Base-by-base conservation (phyloP, 2,113 vertebrate species). In the Notothenia coriiceps region DNA sequence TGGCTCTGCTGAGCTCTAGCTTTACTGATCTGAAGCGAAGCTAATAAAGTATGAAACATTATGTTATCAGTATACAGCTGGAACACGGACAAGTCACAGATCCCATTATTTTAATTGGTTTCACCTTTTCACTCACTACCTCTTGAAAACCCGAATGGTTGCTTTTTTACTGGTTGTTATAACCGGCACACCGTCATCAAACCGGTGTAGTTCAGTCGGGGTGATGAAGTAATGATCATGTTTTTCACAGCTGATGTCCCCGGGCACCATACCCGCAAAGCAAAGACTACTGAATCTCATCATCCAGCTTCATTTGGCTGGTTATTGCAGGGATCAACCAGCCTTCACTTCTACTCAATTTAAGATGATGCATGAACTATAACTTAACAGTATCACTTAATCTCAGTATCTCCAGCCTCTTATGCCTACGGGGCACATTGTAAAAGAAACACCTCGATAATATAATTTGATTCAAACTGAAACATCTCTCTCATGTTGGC, bases 271-370 rank as follows among this genome's bases (percentile, higher is more conserved):
- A 61, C 15, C 70, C n/a, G 17, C 25, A 25, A 4, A 68, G 57
- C 56, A 54, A 67, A 77, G 25, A 55, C 63, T 50, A 55, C 61
- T 71, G 20, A 18, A 70, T 64, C 43, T 63, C 11, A 65, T 7
- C 52, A 43, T 14, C 20, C 15, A 8, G 49, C 49, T 35, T 17
- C 10, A 55, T 82, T 59, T 62, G 17, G 44, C 55, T 56, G 40
- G 56, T 29, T 44, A 11, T 43, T 70, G 66, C 59, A 49, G 66
- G 40, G 11, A 68, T 43, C 14, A 66, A 22, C 1, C 14, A 67
- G 47, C 25, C 25, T 40, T 62, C 57, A 29, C 51, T 14, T 20
- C 20, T 15, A 25, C 13, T 47, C 35, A 71, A 2, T 59, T 72
- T 15, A 71, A 65, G 8, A 44, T 56, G 59, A 56, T n/a, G 1